phyloP scores from a whole-genome alignment of 2,797 vertebrate species.

The Cyclura pinguis region DNA sequence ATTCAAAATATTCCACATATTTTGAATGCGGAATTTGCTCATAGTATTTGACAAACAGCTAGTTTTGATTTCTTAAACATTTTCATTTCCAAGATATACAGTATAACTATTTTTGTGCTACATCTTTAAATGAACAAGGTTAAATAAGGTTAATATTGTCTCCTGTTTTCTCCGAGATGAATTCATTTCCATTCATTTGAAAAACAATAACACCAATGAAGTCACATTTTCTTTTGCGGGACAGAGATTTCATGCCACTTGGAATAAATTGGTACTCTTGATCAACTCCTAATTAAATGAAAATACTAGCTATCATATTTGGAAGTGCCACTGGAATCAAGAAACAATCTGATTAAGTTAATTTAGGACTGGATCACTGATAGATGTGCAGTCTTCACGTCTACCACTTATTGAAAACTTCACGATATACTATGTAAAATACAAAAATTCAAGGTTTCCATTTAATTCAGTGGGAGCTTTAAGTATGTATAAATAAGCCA shows the following conservation, averaged over 20 bases:
- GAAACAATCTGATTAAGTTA: neutral
- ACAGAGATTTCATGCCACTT: neutral
- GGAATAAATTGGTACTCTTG: neutral
- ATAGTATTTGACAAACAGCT: neutral
- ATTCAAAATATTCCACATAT: neutral
- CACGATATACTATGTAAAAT: neutral
- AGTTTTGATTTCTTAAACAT: neutral
- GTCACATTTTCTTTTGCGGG: neutral
- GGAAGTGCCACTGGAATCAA: neutral
- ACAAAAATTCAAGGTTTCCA: neutral
- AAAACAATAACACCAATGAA: neutral
- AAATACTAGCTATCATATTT: neutral
- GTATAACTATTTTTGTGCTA: neutral
- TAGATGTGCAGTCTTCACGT: neutral
- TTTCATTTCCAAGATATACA: neutral
- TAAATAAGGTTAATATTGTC: neutral
- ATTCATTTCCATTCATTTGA: constrained; percentile 7
- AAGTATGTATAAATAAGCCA: neutral
- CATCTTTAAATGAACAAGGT: constrained; percentile 17
- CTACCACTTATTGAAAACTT: neutral
- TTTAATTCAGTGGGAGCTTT: neutral
- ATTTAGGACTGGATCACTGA: neutral
- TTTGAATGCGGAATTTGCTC: neutral
- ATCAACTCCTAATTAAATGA: neutral
- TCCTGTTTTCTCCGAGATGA: constrained; percentile 19